Conservation (phyloP, 2,888 invertebrate genomes). For the Zaprionus lineosus region DNA sequence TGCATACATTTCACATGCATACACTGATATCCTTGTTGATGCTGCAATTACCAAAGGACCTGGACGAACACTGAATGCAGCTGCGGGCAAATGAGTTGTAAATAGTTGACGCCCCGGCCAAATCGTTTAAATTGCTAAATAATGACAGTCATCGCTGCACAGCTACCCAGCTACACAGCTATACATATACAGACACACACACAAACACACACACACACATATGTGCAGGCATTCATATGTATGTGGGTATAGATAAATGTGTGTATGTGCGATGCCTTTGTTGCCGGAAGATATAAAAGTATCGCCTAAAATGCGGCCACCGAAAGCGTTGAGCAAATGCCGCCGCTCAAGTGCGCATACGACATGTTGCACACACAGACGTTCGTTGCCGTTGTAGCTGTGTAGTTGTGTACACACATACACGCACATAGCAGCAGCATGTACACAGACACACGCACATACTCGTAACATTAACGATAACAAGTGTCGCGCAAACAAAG, state of each 20-base stretch:
- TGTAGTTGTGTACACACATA: constrained; percentile 18
- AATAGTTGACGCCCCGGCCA: constrained; percentile 59
- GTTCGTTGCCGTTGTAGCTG: constrained; percentile 35
- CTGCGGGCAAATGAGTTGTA: constrained; percentile 60
- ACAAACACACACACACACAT: background rate
- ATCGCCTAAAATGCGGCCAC: constrained; percentile 55
- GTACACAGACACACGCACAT: constrained; percentile 4
- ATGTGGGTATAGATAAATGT: too few relatives aligned
- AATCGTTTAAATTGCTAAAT: constrained; percentile 73
- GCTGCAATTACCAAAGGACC: constrained; percentile 49
- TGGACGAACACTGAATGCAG: constrained; percentile 19
- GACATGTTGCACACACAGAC: constrained; percentile 61
- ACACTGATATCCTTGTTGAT: constrained; percentile 36
- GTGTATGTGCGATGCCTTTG: constrained; percentile 23
- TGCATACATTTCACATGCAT: background rate
- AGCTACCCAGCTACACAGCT: constrained; percentile 1
- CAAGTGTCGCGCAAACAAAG: constrained; percentile 68
- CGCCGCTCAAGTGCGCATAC: constrained; percentile 72
- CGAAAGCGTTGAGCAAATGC: constrained; percentile 46
- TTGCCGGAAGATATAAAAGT: constrained; percentile 59
- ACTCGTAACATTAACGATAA: constrained; percentile 48
- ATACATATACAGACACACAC: background rate
- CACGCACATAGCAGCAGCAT: constrained; percentile 31
- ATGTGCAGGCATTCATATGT: background rate
- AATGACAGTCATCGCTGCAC: constrained; percentile 57